A percentile compares a stretch with the other conserved stretches of the same genome.
These are phyloP conservation scores for Heliconius melpomene DNA, from an alignment of 1,140 invertebrate genomes.

Conservation along the genomic window DNA sequence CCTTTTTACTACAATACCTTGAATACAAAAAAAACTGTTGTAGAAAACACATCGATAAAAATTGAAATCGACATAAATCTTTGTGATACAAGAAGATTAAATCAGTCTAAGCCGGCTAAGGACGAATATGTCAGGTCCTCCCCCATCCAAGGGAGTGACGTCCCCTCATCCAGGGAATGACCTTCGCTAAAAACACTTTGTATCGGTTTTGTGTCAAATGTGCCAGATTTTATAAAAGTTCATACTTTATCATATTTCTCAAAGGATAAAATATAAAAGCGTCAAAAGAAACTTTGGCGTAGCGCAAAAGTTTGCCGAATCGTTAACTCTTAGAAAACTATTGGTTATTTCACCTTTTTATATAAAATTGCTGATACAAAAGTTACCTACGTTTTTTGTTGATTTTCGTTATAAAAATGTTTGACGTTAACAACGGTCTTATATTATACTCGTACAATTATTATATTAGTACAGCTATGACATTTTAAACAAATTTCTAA, in stretches of 20 bases:
- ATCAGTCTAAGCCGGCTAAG: not conserved
- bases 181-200: not conserved
- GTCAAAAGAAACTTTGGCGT: constrained; percentile 22
- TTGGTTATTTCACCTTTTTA: constrained; percentile 14
- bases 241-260: constrained; percentile 29
- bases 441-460: no score
- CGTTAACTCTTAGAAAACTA: constrained; percentile 15
- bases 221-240: constrained; percentile 22
- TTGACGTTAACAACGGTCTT: not conserved
- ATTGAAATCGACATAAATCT: not conserved
- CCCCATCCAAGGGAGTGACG: not conserved
- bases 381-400: not conserved
- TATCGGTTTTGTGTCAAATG: constrained; percentile 20
- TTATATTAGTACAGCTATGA: no score
- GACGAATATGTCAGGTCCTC: not conserved
- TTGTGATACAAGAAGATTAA: not conserved
- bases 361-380: not conserved
- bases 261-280: constrained; percentile 24
- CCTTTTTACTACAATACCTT: no score
- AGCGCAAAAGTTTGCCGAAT: constrained; percentile 22
- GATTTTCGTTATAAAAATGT: not conserved
- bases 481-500: no score
- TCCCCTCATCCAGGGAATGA: not conserved
- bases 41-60: no score
- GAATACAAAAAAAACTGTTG: no score